A percentile compares a stretch with the other conserved stretches of the same genome.
Conservation (phyloP, 1,140 invertebrate genomes). For the Tachypleus tridentatus region DNA sequence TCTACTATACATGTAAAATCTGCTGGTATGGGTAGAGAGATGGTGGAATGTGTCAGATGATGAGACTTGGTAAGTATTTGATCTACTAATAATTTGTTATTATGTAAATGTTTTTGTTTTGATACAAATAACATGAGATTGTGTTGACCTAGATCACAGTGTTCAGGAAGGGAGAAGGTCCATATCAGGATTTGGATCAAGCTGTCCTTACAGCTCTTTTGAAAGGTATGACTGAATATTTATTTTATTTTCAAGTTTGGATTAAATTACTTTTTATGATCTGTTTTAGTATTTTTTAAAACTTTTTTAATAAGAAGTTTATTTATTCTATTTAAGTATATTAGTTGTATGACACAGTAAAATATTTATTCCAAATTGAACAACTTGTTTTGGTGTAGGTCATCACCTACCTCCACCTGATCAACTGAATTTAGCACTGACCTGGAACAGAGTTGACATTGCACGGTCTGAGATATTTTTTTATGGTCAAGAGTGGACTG, state of each 20-base stretch:
- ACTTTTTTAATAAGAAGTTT: too few relatives aligned
- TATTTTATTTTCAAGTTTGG: neutral
- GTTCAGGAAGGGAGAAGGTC: slow-evolving; percentile 41
- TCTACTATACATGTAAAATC: too few relatives aligned
- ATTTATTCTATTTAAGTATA: too few relatives aligned
- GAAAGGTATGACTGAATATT: slow-evolving; percentile 39
- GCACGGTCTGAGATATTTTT: slow-evolving; percentile 91
- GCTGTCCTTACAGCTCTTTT: slow-evolving; percentile 90
- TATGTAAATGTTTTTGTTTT: too few relatives aligned
- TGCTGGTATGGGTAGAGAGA: too few relatives aligned
- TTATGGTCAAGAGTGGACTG: slow-evolving; percentile 89
- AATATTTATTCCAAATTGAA: neutral
- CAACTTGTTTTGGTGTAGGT: slow-evolving; percentile 24
- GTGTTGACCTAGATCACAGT: slow-evolving; percentile 38
- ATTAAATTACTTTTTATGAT: too few relatives aligned
- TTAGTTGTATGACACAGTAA: too few relatives aligned
- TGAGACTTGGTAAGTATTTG: too few relatives aligned
- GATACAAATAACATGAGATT: too few relatives aligned
- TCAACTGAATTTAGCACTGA: slow-evolving; percentile 80
- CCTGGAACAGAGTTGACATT: slow-evolving; percentile 96
- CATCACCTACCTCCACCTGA: slow-evolving; percentile 74
- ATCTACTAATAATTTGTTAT: too few relatives aligned
- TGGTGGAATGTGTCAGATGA: too few relatives aligned
- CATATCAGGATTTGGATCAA: slow-evolving; percentile 71
- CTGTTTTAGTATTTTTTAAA: too few relatives aligned